These are phyloP conservation scores for Dichetophora obliterata DNA, from an alignment of 2,888 invertebrate genomes.

Conservation along the genomic window DNA sequence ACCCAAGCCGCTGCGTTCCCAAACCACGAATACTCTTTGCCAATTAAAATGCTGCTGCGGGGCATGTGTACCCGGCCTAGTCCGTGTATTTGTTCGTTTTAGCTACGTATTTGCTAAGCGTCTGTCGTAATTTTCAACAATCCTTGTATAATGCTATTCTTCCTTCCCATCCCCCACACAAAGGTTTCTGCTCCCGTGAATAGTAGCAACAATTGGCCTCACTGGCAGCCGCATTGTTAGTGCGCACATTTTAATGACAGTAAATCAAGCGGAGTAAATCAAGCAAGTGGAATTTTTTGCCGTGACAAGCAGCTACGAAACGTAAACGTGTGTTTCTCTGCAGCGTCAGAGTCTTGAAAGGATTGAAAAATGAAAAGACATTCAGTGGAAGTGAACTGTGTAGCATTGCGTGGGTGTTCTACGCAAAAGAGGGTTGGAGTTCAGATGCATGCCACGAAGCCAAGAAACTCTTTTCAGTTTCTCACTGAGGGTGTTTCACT, in stretches of 20 bases:
- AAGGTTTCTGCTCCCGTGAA: not conserved
- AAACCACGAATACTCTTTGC: slow-evolving; percentile 12
- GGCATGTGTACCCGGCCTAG: slow-evolving; percentile 3
- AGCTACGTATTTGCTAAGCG: slow-evolving; percentile 4
- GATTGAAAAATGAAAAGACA: slow-evolving; percentile 27
- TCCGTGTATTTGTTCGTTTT: not conserved
- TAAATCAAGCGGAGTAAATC: slow-evolving; percentile 25
- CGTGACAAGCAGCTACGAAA: not conserved
- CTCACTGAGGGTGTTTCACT: not conserved
- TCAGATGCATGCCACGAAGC: too few relatives aligned
- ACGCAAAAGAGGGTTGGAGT: not conserved
- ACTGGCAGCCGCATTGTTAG: slow-evolving; percentile 23
- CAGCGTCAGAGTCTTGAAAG: slow-evolving; percentile 18
- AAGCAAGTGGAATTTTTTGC: slow-evolving; percentile 6
- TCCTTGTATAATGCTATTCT: not conserved
- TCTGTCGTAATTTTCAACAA: not conserved
- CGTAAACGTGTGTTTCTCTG: not conserved
- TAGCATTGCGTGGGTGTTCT: not conserved
- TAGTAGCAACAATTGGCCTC: slow-evolving; percentile 3
- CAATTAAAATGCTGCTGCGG: slow-evolving; percentile 35
- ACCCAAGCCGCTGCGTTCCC: not conserved
- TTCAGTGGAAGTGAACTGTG: not conserved
- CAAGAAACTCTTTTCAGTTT: not conserved
- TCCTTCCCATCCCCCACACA: not conserved
- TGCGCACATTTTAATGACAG: slow-evolving; percentile 32